phyloP scores from a whole-genome alignment of 2,797 vertebrate genomes.

The Enteromius unitaeniatus region DNA sequence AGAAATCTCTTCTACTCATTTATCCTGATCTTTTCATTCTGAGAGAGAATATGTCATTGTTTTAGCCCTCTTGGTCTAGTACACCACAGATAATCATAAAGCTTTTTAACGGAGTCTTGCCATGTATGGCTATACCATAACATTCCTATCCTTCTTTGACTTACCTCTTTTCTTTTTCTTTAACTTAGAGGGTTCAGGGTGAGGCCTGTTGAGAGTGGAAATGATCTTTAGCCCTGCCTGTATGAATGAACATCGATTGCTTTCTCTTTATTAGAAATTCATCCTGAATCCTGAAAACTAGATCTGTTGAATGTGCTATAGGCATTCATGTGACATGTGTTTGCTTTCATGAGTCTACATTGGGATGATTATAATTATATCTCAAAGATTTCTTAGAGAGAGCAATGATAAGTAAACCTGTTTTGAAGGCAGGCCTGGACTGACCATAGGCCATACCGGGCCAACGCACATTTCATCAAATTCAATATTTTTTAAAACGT shows the following conservation, averaged over 20 bases:
- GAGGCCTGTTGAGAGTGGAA: conserved; percentile 63
- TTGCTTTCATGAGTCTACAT: conserved; percentile 56
- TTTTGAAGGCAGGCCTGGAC: background rate
- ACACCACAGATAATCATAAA: conserved; percentile 76
- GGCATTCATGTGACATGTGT: conserved; percentile 69
- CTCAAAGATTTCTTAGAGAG: conserved; percentile 65
- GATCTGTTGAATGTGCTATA: conserved; percentile 65
- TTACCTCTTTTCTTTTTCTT: conserved; percentile 62
- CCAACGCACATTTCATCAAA: no score
- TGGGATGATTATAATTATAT: conserved; percentile 42
- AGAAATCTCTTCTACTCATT: conserved; percentile 66
- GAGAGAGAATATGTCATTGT: conserved; percentile 74
- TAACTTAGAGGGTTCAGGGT: conserved; percentile 65
- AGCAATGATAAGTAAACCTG: conserved; percentile 17
- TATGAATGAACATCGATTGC: conserved; percentile 1
- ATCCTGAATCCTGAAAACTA: conserved; percentile 65
- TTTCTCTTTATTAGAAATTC: conserved; percentile 52
- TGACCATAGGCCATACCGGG: no score
- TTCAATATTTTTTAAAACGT: no score
- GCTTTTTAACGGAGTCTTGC: conserved; percentile 78
- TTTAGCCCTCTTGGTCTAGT: conserved; percentile 71
- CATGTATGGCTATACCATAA: conserved; percentile 71
- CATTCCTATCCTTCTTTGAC: conserved; percentile 71
- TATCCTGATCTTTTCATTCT: conserved; percentile 77
- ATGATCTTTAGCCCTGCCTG: background rate